Conservation (phyloP, 2,888 invertebrate genomes). For the Drosophila nr. fundita region DNA sequence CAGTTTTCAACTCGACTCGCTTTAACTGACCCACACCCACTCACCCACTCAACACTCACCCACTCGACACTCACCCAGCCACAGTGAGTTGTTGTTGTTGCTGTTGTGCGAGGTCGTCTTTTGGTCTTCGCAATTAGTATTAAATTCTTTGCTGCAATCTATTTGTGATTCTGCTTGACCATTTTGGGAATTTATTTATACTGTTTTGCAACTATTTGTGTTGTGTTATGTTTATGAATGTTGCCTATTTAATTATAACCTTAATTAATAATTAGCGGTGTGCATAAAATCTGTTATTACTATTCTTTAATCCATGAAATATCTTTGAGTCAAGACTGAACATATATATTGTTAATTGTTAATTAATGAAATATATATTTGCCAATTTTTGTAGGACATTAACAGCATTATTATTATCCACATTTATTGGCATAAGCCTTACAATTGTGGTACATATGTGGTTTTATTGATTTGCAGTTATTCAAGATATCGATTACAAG, state of each 20-base stretch:
- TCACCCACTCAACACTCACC: not conserved
- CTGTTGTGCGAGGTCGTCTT: slow-evolving; percentile 66
- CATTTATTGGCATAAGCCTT: not conserved
- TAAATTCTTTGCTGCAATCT: slow-evolving; percentile 21
- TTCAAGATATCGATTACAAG: not conserved
- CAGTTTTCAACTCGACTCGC: slow-evolving; percentile 37
- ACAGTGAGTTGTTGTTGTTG: slow-evolving; percentile 34
- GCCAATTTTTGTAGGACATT: not conserved
- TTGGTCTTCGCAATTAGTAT: slow-evolving; percentile 49
- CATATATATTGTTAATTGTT: not conserved
- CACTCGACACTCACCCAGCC: not conserved
- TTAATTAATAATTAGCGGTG: not conserved
- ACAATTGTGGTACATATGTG: not conserved
- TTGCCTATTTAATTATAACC: not conserved
- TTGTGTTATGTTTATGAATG: not conserved
- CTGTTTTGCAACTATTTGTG: not conserved
- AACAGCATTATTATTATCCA: not conserved
- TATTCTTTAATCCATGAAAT: not conserved
- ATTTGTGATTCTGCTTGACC: slow-evolving; percentile 5
- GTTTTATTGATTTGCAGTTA: not conserved
- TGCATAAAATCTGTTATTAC: not conserved
- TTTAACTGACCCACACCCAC: slow-evolving; percentile 51
- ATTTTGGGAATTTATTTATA: slow-evolving; percentile 2
- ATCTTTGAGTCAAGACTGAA: not conserved
- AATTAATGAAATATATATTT: not conserved